Evolutionary conservation across 2,113 vertebrate species (phyloP).

Genomic region (Laticauda laticaudata): DNA sequence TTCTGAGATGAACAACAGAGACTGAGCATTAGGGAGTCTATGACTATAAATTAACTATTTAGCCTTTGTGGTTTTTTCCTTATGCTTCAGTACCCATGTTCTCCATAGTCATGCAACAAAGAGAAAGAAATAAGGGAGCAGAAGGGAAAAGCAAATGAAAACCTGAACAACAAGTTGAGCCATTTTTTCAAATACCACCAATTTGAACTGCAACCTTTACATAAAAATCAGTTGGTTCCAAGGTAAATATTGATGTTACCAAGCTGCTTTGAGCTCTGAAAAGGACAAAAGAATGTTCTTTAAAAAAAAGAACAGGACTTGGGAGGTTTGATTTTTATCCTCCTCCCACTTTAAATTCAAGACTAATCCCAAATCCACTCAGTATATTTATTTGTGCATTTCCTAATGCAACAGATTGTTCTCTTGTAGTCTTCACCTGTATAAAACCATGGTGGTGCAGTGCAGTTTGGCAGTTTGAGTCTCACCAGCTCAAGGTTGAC

Average conservation of each 20-base stretch:
- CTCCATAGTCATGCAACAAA: background rate
- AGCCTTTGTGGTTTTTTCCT: background rate
- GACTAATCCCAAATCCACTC: background rate
- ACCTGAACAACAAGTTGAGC: background rate
- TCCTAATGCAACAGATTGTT: background rate
- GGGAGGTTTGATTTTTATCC: background rate
- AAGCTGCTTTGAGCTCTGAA: conserved; percentile 1
- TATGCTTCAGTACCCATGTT: background rate
- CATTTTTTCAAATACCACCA: conserved; percentile 24
- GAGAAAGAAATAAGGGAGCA: background rate
- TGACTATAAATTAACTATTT: conserved; percentile 30
- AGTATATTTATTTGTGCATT: background rate
- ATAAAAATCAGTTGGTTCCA: conserved; percentile 26
- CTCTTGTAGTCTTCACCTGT: background rate
- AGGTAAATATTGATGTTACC: conserved; percentile 9
- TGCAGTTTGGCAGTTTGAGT: too few relatives aligned
- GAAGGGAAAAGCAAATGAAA: background rate
- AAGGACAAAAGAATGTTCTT: conserved; percentile 28
- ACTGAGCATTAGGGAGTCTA: background rate
- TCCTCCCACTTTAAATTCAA: background rate
- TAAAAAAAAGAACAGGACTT: background rate
- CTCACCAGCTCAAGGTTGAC: too few relatives aligned
- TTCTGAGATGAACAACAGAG: conserved; percentile 11
- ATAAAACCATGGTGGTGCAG: too few relatives aligned
- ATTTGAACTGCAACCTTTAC: background rate